A percentile compares a stretch with the other conserved stretches of the same genome.
Conservation (phyloP, 2,888 invertebrate species). For the Cataglyphis rosenhaueri region DNA sequence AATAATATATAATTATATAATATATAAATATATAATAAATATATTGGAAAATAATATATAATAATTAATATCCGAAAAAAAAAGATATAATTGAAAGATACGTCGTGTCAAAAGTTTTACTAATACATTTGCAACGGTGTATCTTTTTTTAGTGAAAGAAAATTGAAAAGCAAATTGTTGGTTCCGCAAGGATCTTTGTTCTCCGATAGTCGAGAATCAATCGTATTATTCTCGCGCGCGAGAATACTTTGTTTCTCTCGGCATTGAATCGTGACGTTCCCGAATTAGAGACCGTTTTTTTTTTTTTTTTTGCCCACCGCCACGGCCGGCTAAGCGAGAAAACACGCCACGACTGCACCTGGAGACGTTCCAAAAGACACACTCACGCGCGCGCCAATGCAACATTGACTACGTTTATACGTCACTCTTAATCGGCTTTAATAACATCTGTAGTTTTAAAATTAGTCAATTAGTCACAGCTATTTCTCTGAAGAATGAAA, state of each 20-base stretch:
- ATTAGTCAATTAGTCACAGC: too few relatives aligned
- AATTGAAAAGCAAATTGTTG: background rate
- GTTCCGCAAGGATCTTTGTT: background rate
- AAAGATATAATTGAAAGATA: background rate
- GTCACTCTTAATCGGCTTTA: too few relatives aligned
- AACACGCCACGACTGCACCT: conserved; percentile 65
- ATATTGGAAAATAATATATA: background rate
- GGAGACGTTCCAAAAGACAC: conserved; percentile 75
- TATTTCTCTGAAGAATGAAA: too few relatives aligned
- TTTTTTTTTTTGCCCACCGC: conserved; percentile 52
- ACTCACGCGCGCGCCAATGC: conserved; percentile 49
- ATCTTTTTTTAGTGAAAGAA: background rate
- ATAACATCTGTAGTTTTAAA: too few relatives aligned
- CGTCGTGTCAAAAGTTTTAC: too few relatives aligned
- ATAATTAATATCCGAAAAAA: background rate
- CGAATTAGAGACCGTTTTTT: conserved; percentile 67
- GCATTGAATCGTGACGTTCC: conserved; percentile 64
- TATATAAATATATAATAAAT: background rate
- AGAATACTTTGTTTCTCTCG: conserved; percentile 73
- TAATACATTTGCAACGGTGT: too few relatives aligned
- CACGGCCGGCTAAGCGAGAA: conserved; percentile 41
- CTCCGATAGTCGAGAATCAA: conserved; percentile 22
- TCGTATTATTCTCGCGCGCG: conserved; percentile 51
- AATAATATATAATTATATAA: background rate
- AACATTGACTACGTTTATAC: background rate